Conservation (phyloP, 2,888 invertebrate species). For the Rhogogaster chlorosoma region DNA sequence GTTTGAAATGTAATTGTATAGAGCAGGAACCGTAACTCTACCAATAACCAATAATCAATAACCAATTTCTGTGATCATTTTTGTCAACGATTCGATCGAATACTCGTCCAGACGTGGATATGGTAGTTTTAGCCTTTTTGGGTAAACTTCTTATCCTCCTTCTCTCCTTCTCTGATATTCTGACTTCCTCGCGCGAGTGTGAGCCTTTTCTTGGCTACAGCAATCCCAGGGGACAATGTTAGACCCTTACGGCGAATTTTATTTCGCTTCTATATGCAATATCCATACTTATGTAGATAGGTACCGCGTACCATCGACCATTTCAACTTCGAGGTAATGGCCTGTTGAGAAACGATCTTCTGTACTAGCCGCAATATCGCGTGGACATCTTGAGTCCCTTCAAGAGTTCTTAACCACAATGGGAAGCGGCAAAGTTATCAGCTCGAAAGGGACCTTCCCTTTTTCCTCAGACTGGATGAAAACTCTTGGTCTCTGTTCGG, state of each 20-base stretch:
- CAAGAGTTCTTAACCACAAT: conserved; percentile 34
- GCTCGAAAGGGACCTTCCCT: conserved; percentile 22
- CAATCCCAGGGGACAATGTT: conserved; percentile 12
- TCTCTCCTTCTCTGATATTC: neutral
- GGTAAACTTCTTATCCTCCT: neutral
- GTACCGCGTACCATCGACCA: conserved; percentile 4
- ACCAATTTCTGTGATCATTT: neutral
- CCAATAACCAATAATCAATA: conserved; percentile 25
- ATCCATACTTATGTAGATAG: conserved; percentile 17
- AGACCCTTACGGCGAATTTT: conserved; percentile 22
- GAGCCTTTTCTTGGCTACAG: neutral
- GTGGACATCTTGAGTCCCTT: conserved; percentile 13
- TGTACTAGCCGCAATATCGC: conserved; percentile 16
- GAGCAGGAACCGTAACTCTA: neutral
- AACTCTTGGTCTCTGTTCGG: conserved; percentile 28
- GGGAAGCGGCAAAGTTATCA: conserved; percentile 38
- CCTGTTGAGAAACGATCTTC: conserved; percentile 39
- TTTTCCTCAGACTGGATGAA: conserved; percentile 33
- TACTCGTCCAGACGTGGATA: neutral
- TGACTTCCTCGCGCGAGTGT: neutral
- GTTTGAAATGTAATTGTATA: neutral
- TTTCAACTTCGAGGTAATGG: conserved; percentile 39
- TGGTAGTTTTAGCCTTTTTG: conserved; percentile 17
- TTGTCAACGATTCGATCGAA: neutral
- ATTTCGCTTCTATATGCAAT: conserved; percentile 2